A percentile compares a stretch with the other conserved stretches of the same genome.
Evolutionary conservation across 2,888 invertebrate species (phyloP).

Genomic region (Crossocerus cetratus): DNA sequence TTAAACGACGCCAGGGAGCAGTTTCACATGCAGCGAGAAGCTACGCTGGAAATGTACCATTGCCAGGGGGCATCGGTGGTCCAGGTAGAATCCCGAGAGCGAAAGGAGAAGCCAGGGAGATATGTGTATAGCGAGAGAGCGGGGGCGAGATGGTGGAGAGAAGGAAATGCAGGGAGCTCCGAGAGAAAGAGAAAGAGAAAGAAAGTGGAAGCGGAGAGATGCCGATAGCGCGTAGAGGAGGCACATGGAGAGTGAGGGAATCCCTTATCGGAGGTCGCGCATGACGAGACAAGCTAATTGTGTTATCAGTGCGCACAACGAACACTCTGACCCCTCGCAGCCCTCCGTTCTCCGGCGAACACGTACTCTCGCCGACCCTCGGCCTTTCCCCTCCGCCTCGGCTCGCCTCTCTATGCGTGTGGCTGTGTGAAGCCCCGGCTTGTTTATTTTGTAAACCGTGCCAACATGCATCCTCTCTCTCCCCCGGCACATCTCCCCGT

Average conservation of each 20-base stretch:
- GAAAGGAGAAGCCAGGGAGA: too few relatives aligned
- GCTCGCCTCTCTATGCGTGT: neutral
- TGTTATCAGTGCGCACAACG: slow-evolving; percentile 65
- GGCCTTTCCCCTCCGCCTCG: slow-evolving; percentile 19
- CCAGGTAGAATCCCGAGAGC: too few relatives aligned
- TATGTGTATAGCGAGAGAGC: too few relatives aligned
- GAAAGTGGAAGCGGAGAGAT: neutral
- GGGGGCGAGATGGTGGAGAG: neutral
- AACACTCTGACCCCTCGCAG: slow-evolving; percentile 45
- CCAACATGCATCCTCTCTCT: slow-evolving; percentile 29
- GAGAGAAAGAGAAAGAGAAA: slow-evolving; percentile 5
- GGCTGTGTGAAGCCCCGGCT: slow-evolving; percentile 24
- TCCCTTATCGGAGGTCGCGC: slow-evolving; percentile 70
- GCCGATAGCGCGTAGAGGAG: slow-evolving; percentile 18
- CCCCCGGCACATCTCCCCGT: neutral
- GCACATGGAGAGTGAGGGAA: slow-evolving; percentile 36
- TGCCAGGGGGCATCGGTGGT: too few relatives aligned
- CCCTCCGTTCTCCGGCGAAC: slow-evolving; percentile 18
- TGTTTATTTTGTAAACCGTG: slow-evolving; percentile 53
- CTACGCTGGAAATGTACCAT: too few relatives aligned
- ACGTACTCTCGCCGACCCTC: slow-evolving; percentile 9
- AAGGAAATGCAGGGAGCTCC: too few relatives aligned
- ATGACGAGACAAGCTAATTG: slow-evolving; percentile 71
- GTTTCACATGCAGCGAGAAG: too few relatives aligned
- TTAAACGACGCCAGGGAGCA: too few relatives aligned